Conservation (phyloP, 2,797 vertebrate genomes). For the Sebastiscus tertius region DNA sequence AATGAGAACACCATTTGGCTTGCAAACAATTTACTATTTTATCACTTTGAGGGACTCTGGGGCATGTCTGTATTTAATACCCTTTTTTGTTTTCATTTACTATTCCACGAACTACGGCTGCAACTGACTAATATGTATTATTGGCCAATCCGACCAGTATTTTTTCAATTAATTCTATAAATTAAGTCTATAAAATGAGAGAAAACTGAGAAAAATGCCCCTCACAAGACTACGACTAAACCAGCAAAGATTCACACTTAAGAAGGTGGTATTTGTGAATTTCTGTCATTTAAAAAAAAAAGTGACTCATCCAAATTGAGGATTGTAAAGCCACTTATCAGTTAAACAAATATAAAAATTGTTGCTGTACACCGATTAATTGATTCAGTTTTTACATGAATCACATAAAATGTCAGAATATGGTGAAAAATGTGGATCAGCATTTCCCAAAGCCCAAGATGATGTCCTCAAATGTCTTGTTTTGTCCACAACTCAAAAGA, state of each 20-base stretch:
- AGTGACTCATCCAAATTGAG: no score
- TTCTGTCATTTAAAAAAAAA: no score
- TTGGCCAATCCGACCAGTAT: neutral
- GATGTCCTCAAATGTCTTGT: no score
- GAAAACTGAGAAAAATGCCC: neutral
- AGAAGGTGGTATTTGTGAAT: no score
- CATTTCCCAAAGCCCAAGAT: no score
- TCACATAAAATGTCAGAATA: neutral
- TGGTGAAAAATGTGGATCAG: no score
- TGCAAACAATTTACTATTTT: neutral
- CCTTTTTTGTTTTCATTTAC: neutral
- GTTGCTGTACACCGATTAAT: no score
- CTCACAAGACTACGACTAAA: neutral
- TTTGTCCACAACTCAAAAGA: no score
- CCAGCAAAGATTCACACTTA: neutral
- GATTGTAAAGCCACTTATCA: no score
- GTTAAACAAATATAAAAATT: no score
- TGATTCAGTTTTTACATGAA: neutral
- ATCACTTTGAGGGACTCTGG: neutral
- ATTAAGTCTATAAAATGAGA: neutral
- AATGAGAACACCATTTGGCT: neutral
- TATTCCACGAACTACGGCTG: neutral
- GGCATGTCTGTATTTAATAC: neutral
- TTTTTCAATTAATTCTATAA: neutral
- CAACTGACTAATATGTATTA: neutral